Base-by-base conservation (phyloP, 2,797 vertebrate genomes). In the Thaleichthys pacificus region DNA sequence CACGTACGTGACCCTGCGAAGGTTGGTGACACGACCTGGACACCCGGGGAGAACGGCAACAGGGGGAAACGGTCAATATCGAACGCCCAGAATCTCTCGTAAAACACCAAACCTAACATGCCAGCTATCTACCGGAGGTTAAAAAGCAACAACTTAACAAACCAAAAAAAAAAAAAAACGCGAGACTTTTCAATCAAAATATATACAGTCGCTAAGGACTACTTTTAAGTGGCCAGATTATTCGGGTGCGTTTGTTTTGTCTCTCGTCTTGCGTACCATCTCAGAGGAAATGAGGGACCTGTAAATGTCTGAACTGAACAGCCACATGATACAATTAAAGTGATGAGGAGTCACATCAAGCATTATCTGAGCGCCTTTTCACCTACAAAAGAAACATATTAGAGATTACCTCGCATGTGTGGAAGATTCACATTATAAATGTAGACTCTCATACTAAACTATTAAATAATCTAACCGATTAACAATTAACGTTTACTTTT, bases 351-450 rank as follows among this genome's bases (percentile, higher is more conserved):
- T 94, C 94, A 94, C 95, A 95, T 95, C 94, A 95, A 95, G 94
- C 94, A 96, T 92, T 95, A 95, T 96, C 92, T 96, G 95, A 96
- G 91, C 94, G 93, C 94, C 93, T 89, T 84, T 86, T 93, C 95
- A 98, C 97, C 97, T 99, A 97, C 91, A 91, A 91, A 96, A 95
- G 95, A 95, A 97, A 96, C 97, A 99, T 95, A 99, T 97, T 96
- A 98, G 90, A 99, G 97, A 96, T 99, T 97, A 99, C 97, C 95
- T 92, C 94, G 97, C 92, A 98, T 98, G 97, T 98, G 97, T 97
- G 97, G 96, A 96, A 98, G 92, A 93, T 93, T 93, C 51, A 56
- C 51, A 56, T 56, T n/a, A 17, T 56, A 56, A 56, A 56, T 9
- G 19, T 56, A n/a, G 51, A n/a, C 4, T n/a, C 51, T 5, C 19